A percentile compares a stretch with the other conserved stretches of the same genome.
Evolutionary conservation across 2,888 invertebrate species (phyloP).

Genomic region (Unio pictorum): DNA sequence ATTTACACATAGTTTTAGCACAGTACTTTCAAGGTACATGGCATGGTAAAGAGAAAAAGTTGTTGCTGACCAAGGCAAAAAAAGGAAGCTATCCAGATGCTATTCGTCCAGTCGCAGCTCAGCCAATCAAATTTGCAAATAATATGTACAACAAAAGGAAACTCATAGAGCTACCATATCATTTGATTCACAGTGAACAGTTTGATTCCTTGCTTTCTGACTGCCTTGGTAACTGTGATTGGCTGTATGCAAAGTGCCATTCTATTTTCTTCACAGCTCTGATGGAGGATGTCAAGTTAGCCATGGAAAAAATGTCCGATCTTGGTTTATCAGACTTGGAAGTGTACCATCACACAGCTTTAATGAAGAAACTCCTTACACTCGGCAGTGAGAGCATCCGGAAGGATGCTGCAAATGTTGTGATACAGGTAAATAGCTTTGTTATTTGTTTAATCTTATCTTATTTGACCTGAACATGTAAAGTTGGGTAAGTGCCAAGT

Average conservation of each 20-base stretch:
- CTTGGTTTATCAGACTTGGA: constrained; percentile 16
- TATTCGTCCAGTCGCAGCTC: constrained; percentile 46
- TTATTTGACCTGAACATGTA: too few relatives aligned
- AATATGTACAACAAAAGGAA: constrained; percentile 48
- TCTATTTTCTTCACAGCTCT: constrained; percentile 95
- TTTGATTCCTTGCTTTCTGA: constrained; percentile 81
- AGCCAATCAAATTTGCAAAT: constrained; percentile 39
- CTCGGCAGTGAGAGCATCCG: constrained; percentile 43
- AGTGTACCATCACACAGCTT: constrained; percentile 32
- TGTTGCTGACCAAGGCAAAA: constrained; percentile 57
- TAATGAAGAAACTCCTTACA: constrained; percentile 38
- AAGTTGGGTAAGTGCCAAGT: too few relatives aligned
- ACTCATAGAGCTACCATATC: constrained; percentile 52
- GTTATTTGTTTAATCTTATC: not conserved
- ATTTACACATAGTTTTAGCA: constrained; percentile 40
- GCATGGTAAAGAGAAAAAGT: constrained; percentile 46
- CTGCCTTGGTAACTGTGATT: constrained; percentile 95
- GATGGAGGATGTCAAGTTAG: constrained; percentile 83
- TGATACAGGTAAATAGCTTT: constrained; percentile 37
- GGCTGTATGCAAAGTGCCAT: constrained; percentile 94
- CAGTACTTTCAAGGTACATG: constrained; percentile 62
- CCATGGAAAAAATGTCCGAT: constrained; percentile 19
- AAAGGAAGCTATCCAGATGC: constrained; percentile 51
- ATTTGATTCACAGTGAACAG: constrained; percentile 43
- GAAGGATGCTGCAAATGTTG: constrained; percentile 40